phyloP scores from a whole-genome alignment of 2,113 vertebrate species.

The Eidolon helvum region DNA sequence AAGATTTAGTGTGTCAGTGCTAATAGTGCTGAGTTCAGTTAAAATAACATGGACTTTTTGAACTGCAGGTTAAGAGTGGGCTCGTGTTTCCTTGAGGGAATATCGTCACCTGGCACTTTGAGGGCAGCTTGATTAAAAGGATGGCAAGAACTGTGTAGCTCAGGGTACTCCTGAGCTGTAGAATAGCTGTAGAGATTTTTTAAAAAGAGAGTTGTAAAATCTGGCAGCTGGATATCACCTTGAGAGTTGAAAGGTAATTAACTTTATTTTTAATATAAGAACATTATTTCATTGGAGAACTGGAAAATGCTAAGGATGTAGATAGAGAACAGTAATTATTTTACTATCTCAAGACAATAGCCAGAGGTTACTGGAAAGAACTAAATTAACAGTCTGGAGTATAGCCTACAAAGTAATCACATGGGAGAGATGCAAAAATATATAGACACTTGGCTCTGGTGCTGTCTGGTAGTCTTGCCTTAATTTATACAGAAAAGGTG shows the following conservation, averaged over 20 bases:
- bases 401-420: neutral
- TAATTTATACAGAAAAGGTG: neutral
- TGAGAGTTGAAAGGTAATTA: constrained; percentile 65
- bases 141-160: neutral
- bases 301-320: constrained; percentile 31
- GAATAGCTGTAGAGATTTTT: neutral
- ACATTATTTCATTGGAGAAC: constrained; percentile 41
- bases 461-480: neutral
- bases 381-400: neutral
- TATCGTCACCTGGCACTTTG: neutral
- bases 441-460: neutral
- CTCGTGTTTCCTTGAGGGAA: neutral
- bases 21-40: neutral
- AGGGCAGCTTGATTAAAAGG: neutral
- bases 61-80: neutral
- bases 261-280: constrained; percentile 56
- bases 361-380: neutral
- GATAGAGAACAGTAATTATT: constrained; percentile 53
- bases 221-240: neutral
- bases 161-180: neutral
- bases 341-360: constrained; percentile 46
- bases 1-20: neutral
- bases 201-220: neutral
- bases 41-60: neutral
- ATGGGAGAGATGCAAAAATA: neutral